phyloP scores from a whole-genome alignment of 2,113 vertebrate species.

The Strix uralensis region DNA sequence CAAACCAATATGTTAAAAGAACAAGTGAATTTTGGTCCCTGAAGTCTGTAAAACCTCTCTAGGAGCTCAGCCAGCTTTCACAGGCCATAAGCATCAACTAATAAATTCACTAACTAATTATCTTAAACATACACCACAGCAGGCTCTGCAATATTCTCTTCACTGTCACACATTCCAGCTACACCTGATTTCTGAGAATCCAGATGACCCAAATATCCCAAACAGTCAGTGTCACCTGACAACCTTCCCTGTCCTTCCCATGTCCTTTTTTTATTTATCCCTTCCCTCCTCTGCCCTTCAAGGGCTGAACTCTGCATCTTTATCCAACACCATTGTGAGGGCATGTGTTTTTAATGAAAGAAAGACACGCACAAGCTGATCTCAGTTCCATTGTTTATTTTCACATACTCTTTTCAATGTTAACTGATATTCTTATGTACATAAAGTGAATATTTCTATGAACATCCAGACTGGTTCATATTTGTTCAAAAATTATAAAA shows the following conservation, averaged over 20 bases:
- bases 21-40: background rate
- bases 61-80: background rate
- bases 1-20: background rate
- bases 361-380: constrained; percentile 17
- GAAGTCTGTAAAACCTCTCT: background rate
- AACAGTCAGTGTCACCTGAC: background rate
- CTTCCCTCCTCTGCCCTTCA: background rate
- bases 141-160: background rate
- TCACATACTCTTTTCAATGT: background rate
- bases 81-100: background rate
- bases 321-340: background rate
- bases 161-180: background rate
- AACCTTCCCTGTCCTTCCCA: background rate
- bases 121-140: background rate
- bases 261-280: background rate
- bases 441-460: background rate
- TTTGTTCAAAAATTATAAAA: background rate
- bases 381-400: constrained; percentile 43
- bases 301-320: background rate
- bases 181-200: background rate
- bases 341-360: background rate
- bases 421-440: background rate
- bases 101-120: background rate
- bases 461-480: background rate
- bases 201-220: background rate